These are phyloP conservation scores for Scaptomyza reducta DNA, from an alignment of 2,888 invertebrate species.

Conservation along the genomic window DNA sequence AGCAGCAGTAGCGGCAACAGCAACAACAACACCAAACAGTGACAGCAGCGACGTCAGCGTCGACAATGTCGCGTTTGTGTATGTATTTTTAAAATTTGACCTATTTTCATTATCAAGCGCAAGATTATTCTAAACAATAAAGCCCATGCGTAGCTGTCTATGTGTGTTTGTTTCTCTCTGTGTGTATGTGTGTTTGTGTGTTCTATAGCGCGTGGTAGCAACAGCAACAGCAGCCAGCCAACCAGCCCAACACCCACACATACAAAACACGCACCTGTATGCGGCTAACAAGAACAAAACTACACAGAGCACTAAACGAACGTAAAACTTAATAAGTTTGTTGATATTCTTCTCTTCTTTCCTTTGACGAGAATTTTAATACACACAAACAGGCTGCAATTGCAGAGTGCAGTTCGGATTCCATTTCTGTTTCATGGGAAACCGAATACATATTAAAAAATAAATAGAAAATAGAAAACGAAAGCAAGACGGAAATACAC, in stretches of 20 bases:
- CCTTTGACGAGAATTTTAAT: too few relatives aligned
- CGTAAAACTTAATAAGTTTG: not conserved
- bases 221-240: constrained; percentile 46
- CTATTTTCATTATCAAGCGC: constrained; percentile 84
- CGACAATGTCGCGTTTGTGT: constrained; percentile 76
- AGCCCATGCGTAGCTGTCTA: constrained; percentile 49
- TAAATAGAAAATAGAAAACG: too few relatives aligned
- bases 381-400: not conserved
- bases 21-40: too few relatives aligned
- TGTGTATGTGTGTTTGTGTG: constrained; percentile 2
- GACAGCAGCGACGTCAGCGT: constrained; percentile 24
- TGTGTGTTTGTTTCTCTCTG: constrained; percentile 19
- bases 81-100: constrained; percentile 83
- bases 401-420: not conserved
- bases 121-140: constrained; percentile 84
- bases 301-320: constrained; percentile 15
- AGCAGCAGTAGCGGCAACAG: constrained; percentile 9
- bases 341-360: too few relatives aligned
- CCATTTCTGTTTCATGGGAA: not conserved
- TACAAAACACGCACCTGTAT: constrained; percentile 19
- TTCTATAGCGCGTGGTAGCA: constrained; percentile 52
- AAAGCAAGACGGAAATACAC: too few relatives aligned
- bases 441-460: too few relatives aligned
- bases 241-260: constrained; percentile 32
- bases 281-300: constrained; percentile 18